Conservation (phyloP, 2,888 invertebrate species). For the Prenolepis imparis region DNA sequence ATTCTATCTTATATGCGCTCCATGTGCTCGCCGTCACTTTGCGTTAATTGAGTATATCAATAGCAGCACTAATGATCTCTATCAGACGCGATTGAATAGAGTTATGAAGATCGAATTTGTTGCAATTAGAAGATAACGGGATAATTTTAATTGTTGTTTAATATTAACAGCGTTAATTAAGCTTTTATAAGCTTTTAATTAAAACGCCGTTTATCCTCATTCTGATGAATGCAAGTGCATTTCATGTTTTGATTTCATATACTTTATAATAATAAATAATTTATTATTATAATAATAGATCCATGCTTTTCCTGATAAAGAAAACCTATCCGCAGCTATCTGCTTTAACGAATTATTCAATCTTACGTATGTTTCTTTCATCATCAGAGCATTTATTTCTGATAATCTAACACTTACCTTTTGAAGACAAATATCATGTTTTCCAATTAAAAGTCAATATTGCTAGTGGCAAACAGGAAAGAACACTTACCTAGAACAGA, state of each 20-base stretch:
- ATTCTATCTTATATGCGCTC: slow-evolving; percentile 65
- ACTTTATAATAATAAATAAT: slow-evolving; percentile 12
- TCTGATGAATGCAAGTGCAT: slow-evolving; percentile 18
- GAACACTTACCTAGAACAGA: slow-evolving; percentile 69
- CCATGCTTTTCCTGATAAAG: background rate
- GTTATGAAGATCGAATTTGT: slow-evolving; percentile 29
- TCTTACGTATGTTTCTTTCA: background rate
- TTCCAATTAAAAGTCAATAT: background rate
- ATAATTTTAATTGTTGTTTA: slow-evolving; percentile 22
- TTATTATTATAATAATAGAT: slow-evolving; percentile 14
- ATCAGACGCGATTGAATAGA: slow-evolving; percentile 41
- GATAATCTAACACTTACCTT: slow-evolving; percentile 10
- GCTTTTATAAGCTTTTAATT: slow-evolving; percentile 35
- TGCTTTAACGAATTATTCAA: slow-evolving; percentile 6
- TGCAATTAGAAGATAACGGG: slow-evolving; percentile 35
- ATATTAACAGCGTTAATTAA: slow-evolving; percentile 37
- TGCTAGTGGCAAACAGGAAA: background rate
- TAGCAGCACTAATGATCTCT: slow-evolving; percentile 48
- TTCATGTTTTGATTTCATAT: background rate
- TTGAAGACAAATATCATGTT: background rate
- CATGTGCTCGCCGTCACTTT: slow-evolving; percentile 41
- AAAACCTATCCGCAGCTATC: background rate
- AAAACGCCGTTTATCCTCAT: slow-evolving; percentile 39
- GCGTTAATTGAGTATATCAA: slow-evolving; percentile 52
- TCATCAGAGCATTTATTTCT: background rate